Evolutionary conservation across 2,797 vertebrate genomes (phyloP).

Genomic region (Urophycis tenuis): DNA sequence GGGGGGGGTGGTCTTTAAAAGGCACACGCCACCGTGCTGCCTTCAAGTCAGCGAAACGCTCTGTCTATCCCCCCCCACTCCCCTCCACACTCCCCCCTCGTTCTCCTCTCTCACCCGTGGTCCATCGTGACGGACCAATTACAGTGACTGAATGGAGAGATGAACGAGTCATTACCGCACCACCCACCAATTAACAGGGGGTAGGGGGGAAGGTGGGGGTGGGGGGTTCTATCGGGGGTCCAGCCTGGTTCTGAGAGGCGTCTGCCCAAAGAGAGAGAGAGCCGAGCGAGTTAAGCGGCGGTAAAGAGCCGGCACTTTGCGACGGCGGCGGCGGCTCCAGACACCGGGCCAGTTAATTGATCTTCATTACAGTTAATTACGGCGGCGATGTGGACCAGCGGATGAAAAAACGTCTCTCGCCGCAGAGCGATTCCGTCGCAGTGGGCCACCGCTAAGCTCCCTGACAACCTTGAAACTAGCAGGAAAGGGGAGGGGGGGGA

Average conservation of each 20-base stretch:
- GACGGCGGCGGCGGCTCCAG: constrained; percentile 29
- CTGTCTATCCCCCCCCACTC: constrained; percentile 28
- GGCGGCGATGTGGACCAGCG: constrained; percentile 51
- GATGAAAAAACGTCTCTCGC: constrained; percentile 47
- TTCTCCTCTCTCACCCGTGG: constrained; percentile 19
- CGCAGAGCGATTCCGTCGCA: constrained; percentile 30
- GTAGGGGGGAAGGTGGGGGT: constrained; percentile 5
- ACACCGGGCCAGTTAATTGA: constrained; percentile 61
- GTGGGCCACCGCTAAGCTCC: constrained; percentile 32
- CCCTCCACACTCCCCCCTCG: constrained; percentile 21
- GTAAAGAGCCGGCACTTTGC: constrained; percentile 32
- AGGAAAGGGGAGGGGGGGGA: background rate
- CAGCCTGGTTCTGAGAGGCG: background rate
- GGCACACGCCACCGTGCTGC: constrained; percentile 39
- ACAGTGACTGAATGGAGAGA: constrained; percentile 40
- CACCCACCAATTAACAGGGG: constrained; percentile 50
- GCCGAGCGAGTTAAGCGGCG: constrained; percentile 12
- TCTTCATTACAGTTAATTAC: constrained; percentile 74
- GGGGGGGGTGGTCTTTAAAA: constrained; percentile 27
- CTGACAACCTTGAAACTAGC: constrained; percentile 59
- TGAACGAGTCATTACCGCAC: constrained; percentile 52
- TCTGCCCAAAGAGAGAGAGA: constrained; percentile 20
- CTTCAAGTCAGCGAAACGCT: constrained; percentile 61
- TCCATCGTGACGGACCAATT: constrained; percentile 50
- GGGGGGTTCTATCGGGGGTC: background rate